A percentile compares a stretch with the other conserved stretches of the same genome.
Conservation (phyloP, 2,113 vertebrate genomes). For the Cariama cristata region DNA sequence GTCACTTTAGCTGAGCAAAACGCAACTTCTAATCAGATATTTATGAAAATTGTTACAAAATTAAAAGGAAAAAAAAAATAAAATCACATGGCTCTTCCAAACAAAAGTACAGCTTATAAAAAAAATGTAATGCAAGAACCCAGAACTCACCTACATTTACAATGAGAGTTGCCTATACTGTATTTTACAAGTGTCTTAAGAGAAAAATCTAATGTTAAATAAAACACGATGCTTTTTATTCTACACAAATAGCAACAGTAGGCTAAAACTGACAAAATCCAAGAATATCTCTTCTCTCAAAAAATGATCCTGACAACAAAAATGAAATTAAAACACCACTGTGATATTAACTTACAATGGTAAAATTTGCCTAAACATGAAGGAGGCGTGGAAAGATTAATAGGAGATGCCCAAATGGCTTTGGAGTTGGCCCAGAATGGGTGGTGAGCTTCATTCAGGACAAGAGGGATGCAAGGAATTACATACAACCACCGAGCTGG, state of each 20-base stretch:
- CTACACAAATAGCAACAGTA: neutral
- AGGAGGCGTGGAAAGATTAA: neutral
- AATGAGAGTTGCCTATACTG: neutral
- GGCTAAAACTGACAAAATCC: neutral
- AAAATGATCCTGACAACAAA: neutral
- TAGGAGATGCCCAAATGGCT: neutral
- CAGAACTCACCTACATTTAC: neutral
- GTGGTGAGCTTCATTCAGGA: neutral
- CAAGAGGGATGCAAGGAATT: neutral
- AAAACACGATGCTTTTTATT: neutral
- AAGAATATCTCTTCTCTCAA: neutral
- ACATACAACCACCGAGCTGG: neutral
- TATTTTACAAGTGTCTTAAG: neutral
- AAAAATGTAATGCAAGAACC: neutral
- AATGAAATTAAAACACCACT: neutral
- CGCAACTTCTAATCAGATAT: neutral
- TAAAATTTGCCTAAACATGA: neutral
- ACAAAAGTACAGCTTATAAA: neutral
- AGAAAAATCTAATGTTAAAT: neutral
- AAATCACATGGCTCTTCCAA: neutral
- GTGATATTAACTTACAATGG: neutral
- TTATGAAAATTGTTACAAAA: neutral
- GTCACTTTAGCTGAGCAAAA: neutral
- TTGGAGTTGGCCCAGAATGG: neutral
- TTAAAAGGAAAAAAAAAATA: neutral